Evolutionary conservation across 2,888 invertebrate species (phyloP).

Genomic region (Tachina fera): DNA sequence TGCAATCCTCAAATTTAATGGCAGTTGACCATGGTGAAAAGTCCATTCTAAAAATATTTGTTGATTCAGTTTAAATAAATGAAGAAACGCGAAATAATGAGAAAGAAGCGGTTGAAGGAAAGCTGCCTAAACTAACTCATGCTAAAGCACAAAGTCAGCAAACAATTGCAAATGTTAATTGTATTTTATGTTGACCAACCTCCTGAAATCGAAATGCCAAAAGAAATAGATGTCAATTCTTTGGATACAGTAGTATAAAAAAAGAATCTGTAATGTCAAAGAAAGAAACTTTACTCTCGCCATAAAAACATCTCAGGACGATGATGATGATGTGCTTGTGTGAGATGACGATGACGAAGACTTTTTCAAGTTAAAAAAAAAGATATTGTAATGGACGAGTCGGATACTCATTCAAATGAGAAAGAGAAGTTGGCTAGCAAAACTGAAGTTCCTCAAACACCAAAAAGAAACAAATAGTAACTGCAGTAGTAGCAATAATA

Average conservation of each 20-base stretch:
- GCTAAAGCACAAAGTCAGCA: not conserved
- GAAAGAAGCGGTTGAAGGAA: not conserved
- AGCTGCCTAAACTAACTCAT: not conserved
- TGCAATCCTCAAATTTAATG: not conserved
- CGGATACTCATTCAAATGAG: conserved; percentile 73
- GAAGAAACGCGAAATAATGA: not conserved
- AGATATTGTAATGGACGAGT: conserved; percentile 75
- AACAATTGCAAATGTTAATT: conserved; percentile 62
- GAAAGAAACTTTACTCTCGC: not conserved
- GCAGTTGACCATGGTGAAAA: not conserved
- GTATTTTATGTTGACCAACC: conserved; percentile 77
- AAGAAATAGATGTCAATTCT: conserved; percentile 36
- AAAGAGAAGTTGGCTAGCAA: conserved; percentile 33
- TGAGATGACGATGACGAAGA: conserved; percentile 75
- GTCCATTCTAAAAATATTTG: not conserved
- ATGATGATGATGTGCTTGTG: conserved; percentile 76
- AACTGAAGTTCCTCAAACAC: conserved; percentile 23
- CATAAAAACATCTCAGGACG: conserved; percentile 43
- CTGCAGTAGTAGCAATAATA: conserved; percentile 78
- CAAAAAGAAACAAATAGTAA: conserved; percentile 77
- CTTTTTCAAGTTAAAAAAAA: conserved; percentile 25
- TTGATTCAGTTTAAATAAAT: not conserved
- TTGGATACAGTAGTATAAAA: not conserved
- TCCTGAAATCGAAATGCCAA: conserved; percentile 47
- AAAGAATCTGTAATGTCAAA: conserved; percentile 32